Base-by-base conservation (phyloP, 2,113 vertebrate genomes). In the Crypturellus undulatus region DNA sequence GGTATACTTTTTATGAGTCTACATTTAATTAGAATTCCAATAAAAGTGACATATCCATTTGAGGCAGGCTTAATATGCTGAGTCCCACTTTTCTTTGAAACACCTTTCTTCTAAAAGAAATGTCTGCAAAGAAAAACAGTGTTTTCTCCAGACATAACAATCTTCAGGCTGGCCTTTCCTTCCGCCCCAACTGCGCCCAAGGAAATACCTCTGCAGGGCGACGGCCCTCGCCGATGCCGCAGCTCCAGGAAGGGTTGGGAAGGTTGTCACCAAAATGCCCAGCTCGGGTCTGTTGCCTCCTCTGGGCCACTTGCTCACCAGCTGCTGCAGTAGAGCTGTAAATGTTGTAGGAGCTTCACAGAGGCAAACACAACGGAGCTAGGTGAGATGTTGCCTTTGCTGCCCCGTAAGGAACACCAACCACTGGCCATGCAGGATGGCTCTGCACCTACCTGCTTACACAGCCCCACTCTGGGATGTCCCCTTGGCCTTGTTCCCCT, bases 11-110 rank as follows among this genome's bases (percentile, higher is more conserved):
- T 97, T 96, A 96, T 91, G 89, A 93, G 73, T 92, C 90, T 83
- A 89, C 86, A 89, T 97, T 98, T 97, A 97, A 98, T 97, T 95
- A 96, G 94, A 92, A 96, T 97, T 96, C 92, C 94, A 97, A 96
- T 97, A 96, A 97, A 97, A 96, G 75, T 93, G 92, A 93, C 67
- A 68, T 86, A 91, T 96, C 91, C 95, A 79, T 95, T 95, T 95
- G 91, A 96, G 71, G 80, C 89, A 97, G 91, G 76, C 82, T 94
- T 93, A 96, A 95, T 92, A 88, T 81, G 86, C 89, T 92, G 79
- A 87, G 84, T 56, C 97, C 93, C 97, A 92, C 90, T 95, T 98
- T 94, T 95, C 87, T 91, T 90, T 0, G 1, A 92, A 94, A 96
- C 43, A 95, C 63, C 78, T 93, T 94, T 92, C 92, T 90, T 69